phyloP scores from a whole-genome alignment of 2,113 vertebrate genomes.

The Tautogolabrus adspersus region DNA sequence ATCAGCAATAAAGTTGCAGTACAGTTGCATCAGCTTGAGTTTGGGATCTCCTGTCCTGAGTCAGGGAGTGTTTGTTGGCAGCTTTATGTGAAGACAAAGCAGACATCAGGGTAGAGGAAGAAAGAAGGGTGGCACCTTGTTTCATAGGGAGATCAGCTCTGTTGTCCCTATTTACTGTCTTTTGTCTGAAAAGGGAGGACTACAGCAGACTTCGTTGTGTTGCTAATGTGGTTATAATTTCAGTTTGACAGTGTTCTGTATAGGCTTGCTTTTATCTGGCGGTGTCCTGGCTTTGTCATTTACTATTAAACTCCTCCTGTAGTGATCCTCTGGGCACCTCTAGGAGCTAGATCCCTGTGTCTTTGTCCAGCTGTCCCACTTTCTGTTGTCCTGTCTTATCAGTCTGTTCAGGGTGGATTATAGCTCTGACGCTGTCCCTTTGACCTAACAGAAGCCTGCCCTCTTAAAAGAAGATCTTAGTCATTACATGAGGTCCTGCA shows the following conservation, averaged over 20 bases:
- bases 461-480: neutral
- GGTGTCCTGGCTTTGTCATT: neutral
- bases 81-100: conserved; percentile 34
- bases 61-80: conserved; percentile 3
- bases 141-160: conserved; percentile 1
- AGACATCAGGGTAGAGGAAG: neutral
- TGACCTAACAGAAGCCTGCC: neutral
- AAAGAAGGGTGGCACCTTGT: neutral
- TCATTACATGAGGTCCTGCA: neutral
- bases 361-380: neutral
- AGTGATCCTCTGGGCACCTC: neutral
- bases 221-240: conserved; percentile 1
- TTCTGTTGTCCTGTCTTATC: neutral
- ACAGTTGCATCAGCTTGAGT: conserved; percentile 47
- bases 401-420: neutral
- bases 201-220: neutral
- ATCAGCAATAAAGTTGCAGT: conserved; percentile 48
- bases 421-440: conserved; percentile 2
- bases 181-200: neutral
- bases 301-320: neutral
- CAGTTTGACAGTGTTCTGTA: neutral
- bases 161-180: neutral
- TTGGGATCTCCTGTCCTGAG: neutral
- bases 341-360: neutral
- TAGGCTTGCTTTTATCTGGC: neutral